Evolutionary conservation across 2,113 vertebrate species (phyloP), one percentile per base, ranked within the genome.

Genomic region (Struthidea cinerea): DNA sequence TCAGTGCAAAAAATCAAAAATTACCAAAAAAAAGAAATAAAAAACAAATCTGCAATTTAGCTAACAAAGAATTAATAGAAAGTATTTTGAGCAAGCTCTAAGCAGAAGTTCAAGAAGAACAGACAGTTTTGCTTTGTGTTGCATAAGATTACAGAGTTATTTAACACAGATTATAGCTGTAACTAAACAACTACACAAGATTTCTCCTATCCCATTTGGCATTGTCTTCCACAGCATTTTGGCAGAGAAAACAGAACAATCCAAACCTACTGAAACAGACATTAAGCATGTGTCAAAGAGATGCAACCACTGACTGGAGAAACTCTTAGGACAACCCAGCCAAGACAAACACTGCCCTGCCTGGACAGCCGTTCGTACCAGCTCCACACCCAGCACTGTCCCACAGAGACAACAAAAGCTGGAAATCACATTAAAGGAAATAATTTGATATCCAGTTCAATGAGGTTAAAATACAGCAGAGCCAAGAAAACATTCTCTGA

Each of bases 11-110:
- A 76, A 84, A 23, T 1, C 6, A 70, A 82, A 55, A 10, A 35
- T 21, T 30, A 0, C 3, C 1, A 5, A 19, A 30, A 28, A 32
- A 9, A 13, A 41, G 5, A 13, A 23, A 13, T 6, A 49, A 19
- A 10, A 39, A 16, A 13, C 3, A 22, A 26, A 55, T 16, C 30
- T 67, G 27, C 6, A 23, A 84, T 79, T 91, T 75, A 67, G 71
- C 14, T 74, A 42, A 67, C 20, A 67, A 55, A 76, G 24, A 65
- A 74, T 74, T 74, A 61, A 44, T 20, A 37, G 27, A 37, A 73
- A 65, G 14, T 30, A 65, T 46, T 52, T 55, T 7, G 19, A 47
- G 22, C 9, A 65, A 55, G 35, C 44, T 67, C 21, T 47, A 64
- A 76, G 35, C 27, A 67, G 46, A 35, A 44, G 30, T 27, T 71